Evolutionary conservation across 1,140 invertebrate species (phyloP), one percentile per base, ranked within the genome.

Genomic region (Apocrypta bakeri): DNA sequence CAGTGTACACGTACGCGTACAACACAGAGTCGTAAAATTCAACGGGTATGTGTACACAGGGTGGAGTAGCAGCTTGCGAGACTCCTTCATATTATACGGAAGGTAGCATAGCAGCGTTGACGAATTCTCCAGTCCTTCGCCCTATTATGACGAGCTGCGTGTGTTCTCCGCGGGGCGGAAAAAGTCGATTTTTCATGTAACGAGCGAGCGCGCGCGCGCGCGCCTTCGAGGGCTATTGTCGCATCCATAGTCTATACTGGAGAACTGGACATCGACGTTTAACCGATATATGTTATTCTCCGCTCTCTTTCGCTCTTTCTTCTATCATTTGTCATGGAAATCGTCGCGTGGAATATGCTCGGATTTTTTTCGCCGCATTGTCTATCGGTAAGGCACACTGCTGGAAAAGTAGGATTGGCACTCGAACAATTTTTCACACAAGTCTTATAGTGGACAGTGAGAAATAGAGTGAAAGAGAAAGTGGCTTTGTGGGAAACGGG

Each of bases 261-360:
- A 17, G 21, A 56, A 21, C 48, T 56, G 48, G 48, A 56, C 48
- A 56, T n/a, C 48, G 48, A 56, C 48, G 48, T n/a, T 56, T n/a
- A 56, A 56, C 48, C 48, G 48, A 72, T 31, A 31, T 72, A 11
- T 31, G 31, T n/a, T 9, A 63, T 25, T 4, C 33, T 4, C 33
- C 33, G 9, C 33, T 37, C 33, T 4, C 33, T 37, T 37, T 1
- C n/a, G 63, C 63, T 27, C 63, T 56, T 17, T 11, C 63, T 56
- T 17, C 12, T 11, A 8, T 75, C 73, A 75, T 75, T 75, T 75
- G 73, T 75, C 73, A 75, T 63, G 73, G 48, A 75, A 75, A 75
- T 75, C 73, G 73, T 63, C 48, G 73, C 27, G 31, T 24, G 27
- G 27, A 27, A 66, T 27, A 56, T 69, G 61, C 40, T 40, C 14